Percentiles rank a stretch among this genome's conserved stretches.
Conservation (phyloP, 2,113 vertebrate genomes). For the Silurus asotus region DNA sequence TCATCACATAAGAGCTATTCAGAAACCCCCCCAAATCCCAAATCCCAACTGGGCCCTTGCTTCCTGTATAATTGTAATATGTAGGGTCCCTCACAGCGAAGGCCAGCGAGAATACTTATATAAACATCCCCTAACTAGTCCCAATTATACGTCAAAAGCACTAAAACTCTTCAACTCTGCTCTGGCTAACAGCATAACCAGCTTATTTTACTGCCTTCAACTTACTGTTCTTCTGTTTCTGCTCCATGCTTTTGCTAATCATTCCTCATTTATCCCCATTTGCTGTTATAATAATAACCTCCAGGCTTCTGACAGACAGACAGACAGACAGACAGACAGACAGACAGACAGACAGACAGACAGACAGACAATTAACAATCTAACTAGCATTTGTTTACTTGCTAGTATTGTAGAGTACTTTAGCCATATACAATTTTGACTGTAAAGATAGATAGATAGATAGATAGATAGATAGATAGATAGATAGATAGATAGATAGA, state of each 20-base stretch:
- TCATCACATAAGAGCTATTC: neutral
- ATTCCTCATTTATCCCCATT: no score
- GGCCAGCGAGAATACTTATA: neutral
- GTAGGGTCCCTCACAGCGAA: neutral
- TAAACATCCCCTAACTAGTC: neutral
- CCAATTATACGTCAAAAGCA: neutral
- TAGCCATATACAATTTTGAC: neutral
- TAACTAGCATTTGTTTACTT: neutral
- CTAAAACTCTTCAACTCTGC: neutral
- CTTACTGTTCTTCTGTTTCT: neutral
- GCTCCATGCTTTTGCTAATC: neutral
- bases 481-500: neutral
- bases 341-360: neutral
- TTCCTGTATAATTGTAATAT: neutral
- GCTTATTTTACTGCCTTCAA: neutral
- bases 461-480: neutral
- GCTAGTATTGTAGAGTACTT: neutral
- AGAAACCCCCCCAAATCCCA: neutral
- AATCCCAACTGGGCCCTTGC: neutral
- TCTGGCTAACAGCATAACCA: neutral
- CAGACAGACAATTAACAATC: neutral
- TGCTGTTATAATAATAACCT: no score
- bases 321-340: neutral
- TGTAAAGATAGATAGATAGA: neutral
- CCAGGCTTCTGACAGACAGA: neutral